phyloP scores from a whole-genome alignment of 2,113 vertebrate genomes.

The Ia io region DNA sequence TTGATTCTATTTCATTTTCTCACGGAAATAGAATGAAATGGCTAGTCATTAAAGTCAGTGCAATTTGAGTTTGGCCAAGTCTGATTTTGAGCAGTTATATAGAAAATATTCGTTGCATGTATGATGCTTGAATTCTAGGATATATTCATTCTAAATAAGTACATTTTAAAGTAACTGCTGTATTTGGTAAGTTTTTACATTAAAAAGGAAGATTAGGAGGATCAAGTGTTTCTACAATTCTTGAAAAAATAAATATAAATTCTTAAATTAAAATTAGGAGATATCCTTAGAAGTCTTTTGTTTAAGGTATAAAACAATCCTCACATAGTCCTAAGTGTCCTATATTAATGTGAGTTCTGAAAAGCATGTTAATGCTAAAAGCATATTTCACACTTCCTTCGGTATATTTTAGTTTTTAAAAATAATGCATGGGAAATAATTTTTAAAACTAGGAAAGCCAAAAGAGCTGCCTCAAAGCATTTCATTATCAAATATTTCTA shows the following conservation, averaged over 20 bases:
- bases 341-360: not conserved
- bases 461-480: not conserved
- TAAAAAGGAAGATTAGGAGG: not conserved
- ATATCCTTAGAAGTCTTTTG: not conserved
- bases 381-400: not conserved
- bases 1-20: not conserved
- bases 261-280: conserved; percentile 33
- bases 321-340: not conserved
- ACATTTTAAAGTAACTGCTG: not conserved
- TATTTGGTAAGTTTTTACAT: not conserved
- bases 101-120: not conserved
- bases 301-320: not conserved
- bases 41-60: not conserved
- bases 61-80: not conserved
- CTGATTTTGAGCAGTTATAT: not conserved
- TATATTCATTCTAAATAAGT: not conserved
- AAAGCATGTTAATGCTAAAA: conserved; percentile 2
- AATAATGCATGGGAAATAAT: not conserved
- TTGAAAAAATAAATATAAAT: conserved; percentile 13
- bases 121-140: not conserved
- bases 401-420: conserved; percentile 23
- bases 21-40: not conserved
- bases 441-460: not conserved
- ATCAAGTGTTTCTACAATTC: not conserved
- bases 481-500: not conserved